Conservation (phyloP, 2,797 vertebrate species). For the Mastacembelus armatus region DNA sequence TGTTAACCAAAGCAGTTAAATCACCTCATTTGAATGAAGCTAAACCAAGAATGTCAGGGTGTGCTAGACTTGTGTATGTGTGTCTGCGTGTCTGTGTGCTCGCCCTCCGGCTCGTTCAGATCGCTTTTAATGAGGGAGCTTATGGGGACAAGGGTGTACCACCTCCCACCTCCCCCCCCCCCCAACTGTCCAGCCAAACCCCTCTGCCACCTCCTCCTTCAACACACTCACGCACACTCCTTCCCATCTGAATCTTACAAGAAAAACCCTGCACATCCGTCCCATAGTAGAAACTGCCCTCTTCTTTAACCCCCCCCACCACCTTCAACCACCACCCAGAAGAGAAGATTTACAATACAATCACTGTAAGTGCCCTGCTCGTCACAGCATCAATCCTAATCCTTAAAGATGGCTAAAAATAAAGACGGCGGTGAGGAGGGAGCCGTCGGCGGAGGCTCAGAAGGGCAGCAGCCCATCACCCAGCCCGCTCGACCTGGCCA, state of each 20-base stretch:
- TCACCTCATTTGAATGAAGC: conserved; percentile 86
- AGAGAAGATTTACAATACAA: conserved; percentile 99
- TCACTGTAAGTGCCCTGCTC: conserved; percentile 99
- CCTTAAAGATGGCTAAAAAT: conserved; percentile 99
- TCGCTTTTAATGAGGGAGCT: conserved; percentile 87
- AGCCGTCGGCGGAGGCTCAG: conserved; percentile 63
- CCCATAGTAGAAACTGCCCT: conserved; percentile 75
- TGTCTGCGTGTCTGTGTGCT: conserved; percentile 61
- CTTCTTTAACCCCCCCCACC: conserved; percentile 53
- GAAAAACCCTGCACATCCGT: conserved; percentile 80
- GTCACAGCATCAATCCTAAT: conserved; percentile 99
- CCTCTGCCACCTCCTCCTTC: conserved; percentile 66
- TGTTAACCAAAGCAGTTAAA: conserved; percentile 83
- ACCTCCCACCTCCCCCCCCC: conserved; percentile 73
- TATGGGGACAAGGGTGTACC: conserved; percentile 84
- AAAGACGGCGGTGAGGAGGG: conserved; percentile 90
- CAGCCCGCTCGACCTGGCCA: conserved; percentile 44
- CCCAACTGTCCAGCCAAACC: conserved; percentile 70
- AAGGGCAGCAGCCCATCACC: conserved; percentile 67
- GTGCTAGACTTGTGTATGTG: conserved; percentile 45
- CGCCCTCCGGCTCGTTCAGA: conserved; percentile 78
- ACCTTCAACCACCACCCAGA: conserved; percentile 68
- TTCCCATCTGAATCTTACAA: conserved; percentile 79
- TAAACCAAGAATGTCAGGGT: conserved; percentile 75
- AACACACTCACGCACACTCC: conserved; percentile 46